A percentile compares a stretch with the other conserved stretches of the same genome.
Evolutionary conservation across 2,888 invertebrate species (phyloP).

Genomic region (Callosobruchus maculatus): DNA sequence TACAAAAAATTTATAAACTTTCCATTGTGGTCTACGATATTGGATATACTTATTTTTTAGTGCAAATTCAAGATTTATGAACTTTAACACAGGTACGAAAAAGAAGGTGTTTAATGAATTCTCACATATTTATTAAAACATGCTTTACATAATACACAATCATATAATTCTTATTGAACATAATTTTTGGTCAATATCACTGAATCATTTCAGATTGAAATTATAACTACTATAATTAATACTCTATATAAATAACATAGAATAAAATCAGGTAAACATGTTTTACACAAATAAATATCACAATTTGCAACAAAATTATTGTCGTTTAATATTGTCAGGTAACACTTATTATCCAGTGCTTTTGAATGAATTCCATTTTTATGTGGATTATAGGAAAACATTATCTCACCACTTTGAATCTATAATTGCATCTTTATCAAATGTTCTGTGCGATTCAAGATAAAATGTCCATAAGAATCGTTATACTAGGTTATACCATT

Average conservation of each 20-base stretch:
- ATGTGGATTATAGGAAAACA: no score
- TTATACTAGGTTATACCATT: no score
- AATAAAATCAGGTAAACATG: not conserved
- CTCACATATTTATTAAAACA: not conserved
- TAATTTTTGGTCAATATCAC: not conserved
- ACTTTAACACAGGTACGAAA: no score
- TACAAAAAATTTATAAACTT: no score
- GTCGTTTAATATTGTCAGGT: not conserved
- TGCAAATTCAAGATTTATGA: no score
- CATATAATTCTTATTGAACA: not conserved
- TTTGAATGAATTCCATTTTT: not conserved
- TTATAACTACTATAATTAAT: not conserved
- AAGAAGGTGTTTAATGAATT: no score
- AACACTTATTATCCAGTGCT: not conserved
- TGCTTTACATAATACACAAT: not conserved
- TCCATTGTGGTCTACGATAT: no score
- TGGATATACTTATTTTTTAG: no score
- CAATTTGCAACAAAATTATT: not conserved
- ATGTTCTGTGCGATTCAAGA: no score
- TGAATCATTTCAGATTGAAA: not conserved
- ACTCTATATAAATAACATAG: not conserved
- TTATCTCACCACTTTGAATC: no score
- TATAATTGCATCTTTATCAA: no score
- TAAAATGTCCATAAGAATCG: no score
- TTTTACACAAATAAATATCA: not conserved